Conservation (phyloP, 2,797 vertebrate genomes). For the Sebastes taczanowskii region DNA sequence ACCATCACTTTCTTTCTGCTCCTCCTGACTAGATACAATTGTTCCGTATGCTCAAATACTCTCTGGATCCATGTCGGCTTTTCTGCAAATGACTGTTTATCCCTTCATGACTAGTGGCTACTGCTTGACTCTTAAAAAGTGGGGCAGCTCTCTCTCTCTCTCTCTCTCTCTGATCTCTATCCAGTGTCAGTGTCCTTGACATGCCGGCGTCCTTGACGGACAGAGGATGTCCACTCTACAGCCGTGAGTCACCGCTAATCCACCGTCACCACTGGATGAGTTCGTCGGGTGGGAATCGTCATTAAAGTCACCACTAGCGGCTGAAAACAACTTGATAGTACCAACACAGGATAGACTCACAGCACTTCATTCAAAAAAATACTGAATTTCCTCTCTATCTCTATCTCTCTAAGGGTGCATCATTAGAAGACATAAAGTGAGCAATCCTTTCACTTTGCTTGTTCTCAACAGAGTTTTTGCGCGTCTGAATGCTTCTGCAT, state of each 20-base stretch:
- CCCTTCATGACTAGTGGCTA: neutral
- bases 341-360: neutral
- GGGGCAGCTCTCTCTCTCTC: neutral
- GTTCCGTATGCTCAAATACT: slow-evolving; percentile 26
- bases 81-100: slow-evolving; percentile 32
- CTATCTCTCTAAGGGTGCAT: neutral
- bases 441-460: neutral
- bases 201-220: slow-evolving; percentile 40
- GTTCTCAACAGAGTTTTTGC: neutral
- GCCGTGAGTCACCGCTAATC: slow-evolving; percentile 46
- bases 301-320: neutral
- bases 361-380: neutral
- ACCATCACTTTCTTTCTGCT: too few species aligned
- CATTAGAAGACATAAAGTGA: neutral
- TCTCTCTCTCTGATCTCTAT: slow-evolving; percentile 18
- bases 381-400: neutral
- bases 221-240: slow-evolving; percentile 9
- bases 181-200: slow-evolving; percentile 13
- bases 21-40: neutral
- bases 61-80: slow-evolving; percentile 33
- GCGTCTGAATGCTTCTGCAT: slow-evolving; percentile 14
- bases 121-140: slow-evolving; percentile 13
- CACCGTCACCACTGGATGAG: slow-evolving; percentile 30
- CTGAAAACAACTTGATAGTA: slow-evolving; percentile 19
- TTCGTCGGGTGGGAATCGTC: slow-evolving; percentile 4